phyloP scores from a whole-genome alignment of 2,888 invertebrate species.

The Drosophila putrida region DNA sequence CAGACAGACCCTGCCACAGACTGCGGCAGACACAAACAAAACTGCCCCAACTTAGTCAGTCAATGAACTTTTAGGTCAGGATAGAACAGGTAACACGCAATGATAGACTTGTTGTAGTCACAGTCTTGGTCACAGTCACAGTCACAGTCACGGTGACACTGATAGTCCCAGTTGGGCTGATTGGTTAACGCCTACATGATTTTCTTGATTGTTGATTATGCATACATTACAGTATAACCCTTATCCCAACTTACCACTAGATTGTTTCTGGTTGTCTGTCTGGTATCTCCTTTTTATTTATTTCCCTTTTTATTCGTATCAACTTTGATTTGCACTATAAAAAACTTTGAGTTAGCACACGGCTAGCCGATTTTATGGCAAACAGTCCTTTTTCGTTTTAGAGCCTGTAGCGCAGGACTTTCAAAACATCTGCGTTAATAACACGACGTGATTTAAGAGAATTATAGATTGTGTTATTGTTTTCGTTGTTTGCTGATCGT shows the following conservation, averaged over 20 bases:
- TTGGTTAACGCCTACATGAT: slow-evolving; percentile 32
- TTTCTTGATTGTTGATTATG: slow-evolving; percentile 12
- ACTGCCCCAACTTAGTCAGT: slow-evolving; percentile 61
- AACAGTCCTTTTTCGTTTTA: slow-evolving; percentile 60
- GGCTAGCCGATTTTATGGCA: slow-evolving; percentile 42
- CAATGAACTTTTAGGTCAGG: slow-evolving; percentile 75
- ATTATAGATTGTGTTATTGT: slow-evolving; percentile 16
- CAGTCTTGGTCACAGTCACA: slow-evolving; percentile 15
- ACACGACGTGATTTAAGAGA: slow-evolving; percentile 9
- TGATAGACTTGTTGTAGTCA: neutral
- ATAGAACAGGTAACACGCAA: slow-evolving; percentile 59
- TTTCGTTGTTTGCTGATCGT: slow-evolving; percentile 69
- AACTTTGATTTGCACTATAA: slow-evolving; percentile 60
- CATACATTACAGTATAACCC: neutral
- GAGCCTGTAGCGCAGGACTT: slow-evolving; percentile 47
- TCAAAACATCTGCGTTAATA: slow-evolving; percentile 62
- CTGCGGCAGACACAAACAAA: slow-evolving; percentile 28
- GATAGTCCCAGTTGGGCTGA: slow-evolving; percentile 1
- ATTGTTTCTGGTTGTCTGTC: slow-evolving; percentile 8
- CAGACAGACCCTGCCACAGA: slow-evolving; percentile 37
- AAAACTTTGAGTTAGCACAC: slow-evolving; percentile 62
- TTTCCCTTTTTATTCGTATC: slow-evolving; percentile 1
- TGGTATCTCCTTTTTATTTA: slow-evolving; percentile 10
- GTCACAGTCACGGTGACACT: slow-evolving; percentile 17
- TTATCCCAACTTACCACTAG: slow-evolving; percentile 43